Evolutionary conservation across 2,888 invertebrate genomes (phyloP), one percentile per base, ranked within the genome.

Genomic region (Theristus sp.): DNA sequence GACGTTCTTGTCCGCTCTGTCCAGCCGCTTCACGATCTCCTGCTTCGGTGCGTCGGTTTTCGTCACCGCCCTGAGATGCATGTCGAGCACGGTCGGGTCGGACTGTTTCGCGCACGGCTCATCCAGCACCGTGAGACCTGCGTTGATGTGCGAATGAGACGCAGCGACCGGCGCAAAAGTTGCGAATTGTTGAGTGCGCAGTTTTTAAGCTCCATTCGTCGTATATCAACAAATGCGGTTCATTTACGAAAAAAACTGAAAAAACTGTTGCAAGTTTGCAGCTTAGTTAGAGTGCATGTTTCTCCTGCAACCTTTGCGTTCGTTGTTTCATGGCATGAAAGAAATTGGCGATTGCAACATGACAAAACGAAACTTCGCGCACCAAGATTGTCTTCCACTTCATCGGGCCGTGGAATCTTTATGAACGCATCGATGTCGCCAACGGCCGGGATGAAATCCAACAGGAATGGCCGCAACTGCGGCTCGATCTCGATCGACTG

Each of bases 351-450:
- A n/a, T n/a, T n/a, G n/a, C n/a, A n/a, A n/a, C n/a, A n/a, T n/a
- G n/a, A n/a, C n/a, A n/a, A n/a, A n/a, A n/a, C n/a, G n/a, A n/a
- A n/a, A n/a, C n/a, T n/a, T n/a, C n/a, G n/a, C n/a, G n/a, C 6
- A 52, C 52, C 52, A 10, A 52, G 52, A 17, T 52, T 10, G 22
- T 55, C 28, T 25, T 28, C 28, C 10, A 66, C 63, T 1, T 76
- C 80, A 67, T 87, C 85, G 0, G 94, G 94, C 27, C 89, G 82
- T 1, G 76, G 75, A 31, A 80, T 75, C 79, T 96, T 98, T 52
- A 99, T 82, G 77, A 98, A 94, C 1, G 93, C 91, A 77, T 99
- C 98, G 66, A 94, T 91, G 75, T 98, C 96, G 0, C 98, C 98
- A 56, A 98, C 93, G 0, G 93, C 89, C 13, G 98, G 96, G 67